phyloP scores from a whole-genome alignment of 2,113 vertebrate genomes.

The Pelusios castaneus region DNA sequence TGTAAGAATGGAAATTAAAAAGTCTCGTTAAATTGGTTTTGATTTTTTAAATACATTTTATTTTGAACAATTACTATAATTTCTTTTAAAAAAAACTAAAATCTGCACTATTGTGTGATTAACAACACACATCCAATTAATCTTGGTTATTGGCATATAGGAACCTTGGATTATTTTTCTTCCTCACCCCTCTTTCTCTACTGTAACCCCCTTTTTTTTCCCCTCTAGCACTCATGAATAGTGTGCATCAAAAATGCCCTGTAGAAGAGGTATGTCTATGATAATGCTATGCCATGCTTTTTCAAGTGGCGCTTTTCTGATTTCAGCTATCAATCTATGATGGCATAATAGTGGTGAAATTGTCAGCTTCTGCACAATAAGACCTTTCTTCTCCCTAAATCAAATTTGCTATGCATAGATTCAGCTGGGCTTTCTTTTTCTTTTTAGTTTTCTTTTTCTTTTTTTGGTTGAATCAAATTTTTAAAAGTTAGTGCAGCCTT shows the following conservation, averaged over 20 bases:
- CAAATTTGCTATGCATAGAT: not conserved
- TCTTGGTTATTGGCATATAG: constrained; percentile 30
- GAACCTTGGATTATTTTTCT: constrained; percentile 43
- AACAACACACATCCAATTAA: constrained; percentile 19
- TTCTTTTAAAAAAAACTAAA: not conserved
- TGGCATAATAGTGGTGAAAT: not conserved
- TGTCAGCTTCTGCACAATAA: constrained; percentile 20
- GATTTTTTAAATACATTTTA: not conserved
- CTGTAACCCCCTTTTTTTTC: constrained; percentile 83
- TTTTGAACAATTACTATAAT: not conserved
- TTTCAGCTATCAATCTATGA: constrained; percentile 27
- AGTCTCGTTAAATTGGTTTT: not conserved
- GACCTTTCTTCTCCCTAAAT: constrained; percentile 20
- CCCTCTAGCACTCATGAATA: constrained; percentile 83
- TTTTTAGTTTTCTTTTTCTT: constrained; percentile 1
- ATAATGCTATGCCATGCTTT: constrained; percentile 14
- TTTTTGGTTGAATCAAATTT: constrained; percentile 28
- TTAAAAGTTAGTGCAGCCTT: not conserved
- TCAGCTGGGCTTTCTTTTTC: not conserved
- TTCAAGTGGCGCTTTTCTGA: constrained; percentile 35
- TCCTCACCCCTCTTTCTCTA: constrained; percentile 63
- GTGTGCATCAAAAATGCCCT: constrained; percentile 81
- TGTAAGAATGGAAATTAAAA: not conserved
- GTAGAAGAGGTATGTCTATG: constrained; percentile 82
- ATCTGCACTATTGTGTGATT: not conserved